Conservation (phyloP, 2,888 invertebrate species). For the Onthophagus sagittarius region DNA sequence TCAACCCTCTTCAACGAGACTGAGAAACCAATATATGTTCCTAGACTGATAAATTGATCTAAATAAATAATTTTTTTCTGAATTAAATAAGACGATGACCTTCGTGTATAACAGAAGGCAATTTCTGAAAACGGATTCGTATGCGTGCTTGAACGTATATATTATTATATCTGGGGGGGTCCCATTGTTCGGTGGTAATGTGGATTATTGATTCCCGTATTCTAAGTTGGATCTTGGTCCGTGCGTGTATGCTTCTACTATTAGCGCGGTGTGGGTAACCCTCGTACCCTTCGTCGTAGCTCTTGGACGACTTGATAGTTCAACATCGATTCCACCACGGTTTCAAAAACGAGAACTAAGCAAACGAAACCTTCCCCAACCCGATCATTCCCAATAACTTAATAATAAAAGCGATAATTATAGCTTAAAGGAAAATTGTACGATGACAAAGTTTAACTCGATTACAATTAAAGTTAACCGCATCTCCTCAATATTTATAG, state of each 20-base stretch:
- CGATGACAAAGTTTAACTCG: not conserved
- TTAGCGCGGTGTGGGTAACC: constrained; percentile 33
- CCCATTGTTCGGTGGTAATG: constrained; percentile 38
- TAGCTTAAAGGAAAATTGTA: not conserved
- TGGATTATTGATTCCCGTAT: constrained; percentile 36
- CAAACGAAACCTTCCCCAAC: too few relatives aligned
- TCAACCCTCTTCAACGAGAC: not conserved
- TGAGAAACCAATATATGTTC: too few relatives aligned
- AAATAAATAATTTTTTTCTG: too few relatives aligned
- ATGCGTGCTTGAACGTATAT: not conserved
- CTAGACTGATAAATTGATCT: too few relatives aligned
- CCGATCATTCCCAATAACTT: not conserved
- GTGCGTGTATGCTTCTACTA: constrained; percentile 33
- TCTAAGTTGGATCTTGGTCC: constrained; percentile 30
- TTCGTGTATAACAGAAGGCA: not conserved
- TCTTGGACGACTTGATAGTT: not conserved
- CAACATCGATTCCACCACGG: not conserved
- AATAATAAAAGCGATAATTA: not conserved
- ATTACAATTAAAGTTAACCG: not conserved
- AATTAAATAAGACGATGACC: too few relatives aligned
- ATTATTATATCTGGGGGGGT: not conserved
- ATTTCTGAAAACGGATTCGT: not conserved
- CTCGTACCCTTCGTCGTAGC: constrained; percentile 21
- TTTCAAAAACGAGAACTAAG: not conserved
- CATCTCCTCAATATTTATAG: not conserved